Conservation (phyloP, 2,888 invertebrate species). For the Pristionchus exspectatus region DNA sequence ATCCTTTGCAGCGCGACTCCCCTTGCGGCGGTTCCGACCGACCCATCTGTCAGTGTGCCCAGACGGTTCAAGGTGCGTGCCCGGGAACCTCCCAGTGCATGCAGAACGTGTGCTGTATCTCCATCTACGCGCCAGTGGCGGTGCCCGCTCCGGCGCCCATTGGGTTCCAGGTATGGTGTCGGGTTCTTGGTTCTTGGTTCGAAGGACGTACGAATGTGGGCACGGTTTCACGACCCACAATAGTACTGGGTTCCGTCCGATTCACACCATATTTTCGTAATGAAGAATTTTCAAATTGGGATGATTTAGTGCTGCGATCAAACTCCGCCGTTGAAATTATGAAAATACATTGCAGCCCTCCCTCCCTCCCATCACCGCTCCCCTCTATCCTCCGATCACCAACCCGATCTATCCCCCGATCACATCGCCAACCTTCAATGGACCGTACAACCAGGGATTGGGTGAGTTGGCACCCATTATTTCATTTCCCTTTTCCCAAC, state of each 20-base stretch:
- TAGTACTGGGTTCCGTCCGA: no score
- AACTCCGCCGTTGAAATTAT: no score
- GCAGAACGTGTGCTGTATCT: constrained; percentile 71
- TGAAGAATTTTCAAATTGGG: no score
- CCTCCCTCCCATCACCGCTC: background rate
- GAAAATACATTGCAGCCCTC: constrained; percentile 55
- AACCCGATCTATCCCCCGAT: constrained; percentile 5
- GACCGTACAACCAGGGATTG: constrained; percentile 64
- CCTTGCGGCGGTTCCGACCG: constrained; percentile 34
- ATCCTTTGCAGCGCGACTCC: constrained; percentile 51
- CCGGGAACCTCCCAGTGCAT: constrained; percentile 69
- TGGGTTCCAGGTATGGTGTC: background rate
- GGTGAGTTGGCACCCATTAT: constrained; percentile 54
- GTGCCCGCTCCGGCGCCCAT: background rate
- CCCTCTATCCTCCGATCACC: background rate
- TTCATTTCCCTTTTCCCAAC: background rate
- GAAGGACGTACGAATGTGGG: no score
- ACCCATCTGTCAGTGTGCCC: constrained; percentile 69
- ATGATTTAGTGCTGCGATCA: no score
- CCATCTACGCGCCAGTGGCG: constrained; percentile 13
- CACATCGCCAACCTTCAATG: constrained; percentile 47
- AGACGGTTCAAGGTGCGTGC: constrained; percentile 61
- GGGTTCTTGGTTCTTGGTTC: background rate
- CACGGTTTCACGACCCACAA: no score
- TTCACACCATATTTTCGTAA: no score